Evolutionary conservation across 2,113 vertebrate genomes (phyloP), one percentile per base, ranked within the genome.

Genomic region (Dromaius novaehollandiae): DNA sequence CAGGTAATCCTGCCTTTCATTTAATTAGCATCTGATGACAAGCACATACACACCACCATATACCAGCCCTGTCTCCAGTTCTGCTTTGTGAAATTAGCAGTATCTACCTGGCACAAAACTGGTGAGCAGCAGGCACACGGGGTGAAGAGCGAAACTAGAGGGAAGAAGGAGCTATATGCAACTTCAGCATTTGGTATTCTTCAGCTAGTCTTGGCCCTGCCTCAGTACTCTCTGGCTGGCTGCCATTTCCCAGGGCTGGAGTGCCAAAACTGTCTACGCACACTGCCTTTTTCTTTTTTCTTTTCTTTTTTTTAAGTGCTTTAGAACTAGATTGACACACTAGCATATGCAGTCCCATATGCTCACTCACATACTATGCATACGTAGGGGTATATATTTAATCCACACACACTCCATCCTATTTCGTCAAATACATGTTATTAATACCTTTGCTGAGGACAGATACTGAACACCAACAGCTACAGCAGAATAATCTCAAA

Each of bases 241-340:
- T 97, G 98, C 97, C 98, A 98, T 97, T 98, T 98, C 98, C 98
- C 98, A 98, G 97, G 97, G 81, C 95, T 90, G 88, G 44, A 77
- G 42, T 96, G 98, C 97, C 98, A 98, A 96, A 96, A 95, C 70
- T 76, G 64, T 97, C 91, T 85, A 88, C 12, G 16, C 91, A 96
- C 56, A 8, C 55, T 69, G 92, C 85, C 50, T 84, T 56, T 61
- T 66, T 68, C 66, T 91, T 70, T 93, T 60, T 46, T 58, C 56
- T 46, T 19, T 78, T 34, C 89, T 93, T 79, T 21, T 81, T n/a
- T 90, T 94, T 80, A 68, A 42, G 53, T 58, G 88, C 89, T 97
- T 92, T 95, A 89, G 91, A 89, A 94, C 92, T 96, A 69, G 34
- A 44, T 14, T 85, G 26, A 86, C 85, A 92, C 36, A 86, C 46